A percentile compares a stretch with the other conserved stretches of the same genome.
Evolutionary conservation across 2,888 invertebrate species (phyloP).

Genomic region (Mesorhabditis spiculigera): DNA sequence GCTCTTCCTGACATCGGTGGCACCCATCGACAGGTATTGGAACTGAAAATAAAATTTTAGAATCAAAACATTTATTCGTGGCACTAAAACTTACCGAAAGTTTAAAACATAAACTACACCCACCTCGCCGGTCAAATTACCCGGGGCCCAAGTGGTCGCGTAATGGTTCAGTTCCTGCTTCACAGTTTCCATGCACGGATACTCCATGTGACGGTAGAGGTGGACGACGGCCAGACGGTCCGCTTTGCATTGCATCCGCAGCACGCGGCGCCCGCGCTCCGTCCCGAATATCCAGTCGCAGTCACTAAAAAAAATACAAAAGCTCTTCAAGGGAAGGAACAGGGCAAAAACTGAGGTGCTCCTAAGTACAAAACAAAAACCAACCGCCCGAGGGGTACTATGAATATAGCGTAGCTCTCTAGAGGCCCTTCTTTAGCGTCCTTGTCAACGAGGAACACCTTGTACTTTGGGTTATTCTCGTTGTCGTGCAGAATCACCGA

Average conservation of each 20-base stretch:
- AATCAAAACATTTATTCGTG: background rate
- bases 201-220: slow-evolving; percentile 74
- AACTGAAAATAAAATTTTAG: slow-evolving; percentile 14
- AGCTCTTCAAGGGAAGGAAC: slow-evolving; percentile 2
- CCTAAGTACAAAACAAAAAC: slow-evolving; percentile 10
- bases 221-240: slow-evolving; percentile 76
- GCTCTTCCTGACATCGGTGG: slow-evolving; percentile 24
- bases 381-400: slow-evolving; percentile 90
- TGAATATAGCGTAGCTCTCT: slow-evolving; percentile 80
- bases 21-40: slow-evolving; percentile 38
- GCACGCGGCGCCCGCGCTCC: slow-evolving; percentile 75
- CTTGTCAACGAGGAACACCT: slow-evolving; percentile 75
- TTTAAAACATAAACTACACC: background rate
- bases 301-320: slow-evolving; percentile 60
- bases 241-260: slow-evolving; percentile 63
- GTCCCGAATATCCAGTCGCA: slow-evolving; percentile 87
- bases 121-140: background rate
- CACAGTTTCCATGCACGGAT: slow-evolving; percentile 72
- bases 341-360: background rate
- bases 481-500: slow-evolving; percentile 59
- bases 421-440: slow-evolving; percentile 62
- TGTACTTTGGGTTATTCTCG: slow-evolving; percentile 6
- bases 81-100: background rate
- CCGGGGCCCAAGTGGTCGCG: slow-evolving; percentile 73
- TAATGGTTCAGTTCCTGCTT: slow-evolving; percentile 77